A percentile compares a stretch with the other conserved stretches of the same genome.
Evolutionary conservation across 2,888 invertebrate genomes (phyloP).

Genomic region (Laothoe populi): DNA sequence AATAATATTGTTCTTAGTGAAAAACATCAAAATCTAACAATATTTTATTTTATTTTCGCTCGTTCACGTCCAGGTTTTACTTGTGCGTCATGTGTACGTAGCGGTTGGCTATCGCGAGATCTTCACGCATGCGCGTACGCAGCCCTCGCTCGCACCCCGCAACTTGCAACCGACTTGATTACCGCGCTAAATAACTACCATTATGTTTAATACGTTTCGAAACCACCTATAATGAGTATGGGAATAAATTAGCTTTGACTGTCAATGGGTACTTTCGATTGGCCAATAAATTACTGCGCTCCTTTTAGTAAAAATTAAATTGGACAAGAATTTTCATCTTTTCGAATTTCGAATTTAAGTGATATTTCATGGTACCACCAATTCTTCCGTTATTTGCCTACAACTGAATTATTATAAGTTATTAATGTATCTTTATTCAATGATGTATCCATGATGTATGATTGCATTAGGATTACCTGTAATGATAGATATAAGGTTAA

Average conservation of each 20-base stretch:
- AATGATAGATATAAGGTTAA: no score
- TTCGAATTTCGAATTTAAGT: no score
- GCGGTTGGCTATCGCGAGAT: slow-evolving; percentile 73
- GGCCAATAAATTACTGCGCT: no score
- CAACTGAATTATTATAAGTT: no score
- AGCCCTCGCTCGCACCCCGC: slow-evolving; percentile 47
- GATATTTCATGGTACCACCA: no score
- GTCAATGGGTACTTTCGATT: not conserved
- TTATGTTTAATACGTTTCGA: slow-evolving; percentile 32
- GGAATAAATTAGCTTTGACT: not conserved
- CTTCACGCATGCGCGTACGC: slow-evolving; percentile 69
- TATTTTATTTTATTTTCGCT: slow-evolving; percentile 26
- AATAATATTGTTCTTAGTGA: no score
- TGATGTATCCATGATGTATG: no score
- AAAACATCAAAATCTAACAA: not conserved
- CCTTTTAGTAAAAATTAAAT: no score
- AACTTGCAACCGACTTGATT: slow-evolving; percentile 44
- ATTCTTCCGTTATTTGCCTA: no score
- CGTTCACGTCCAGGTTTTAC: slow-evolving; percentile 19
- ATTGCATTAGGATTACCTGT: no score
- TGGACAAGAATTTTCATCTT: no score
- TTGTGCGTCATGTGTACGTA: slow-evolving; percentile 64
- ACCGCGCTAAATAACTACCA: slow-evolving; percentile 49
- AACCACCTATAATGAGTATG: slow-evolving; percentile 8
- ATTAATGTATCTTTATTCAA: no score